A percentile compares a stretch with the other conserved stretches of the same genome.
These are phyloP conservation scores for Platichthys stellatus DNA, from an alignment of 2,113 vertebrate genomes.

Conservation along the genomic window DNA sequence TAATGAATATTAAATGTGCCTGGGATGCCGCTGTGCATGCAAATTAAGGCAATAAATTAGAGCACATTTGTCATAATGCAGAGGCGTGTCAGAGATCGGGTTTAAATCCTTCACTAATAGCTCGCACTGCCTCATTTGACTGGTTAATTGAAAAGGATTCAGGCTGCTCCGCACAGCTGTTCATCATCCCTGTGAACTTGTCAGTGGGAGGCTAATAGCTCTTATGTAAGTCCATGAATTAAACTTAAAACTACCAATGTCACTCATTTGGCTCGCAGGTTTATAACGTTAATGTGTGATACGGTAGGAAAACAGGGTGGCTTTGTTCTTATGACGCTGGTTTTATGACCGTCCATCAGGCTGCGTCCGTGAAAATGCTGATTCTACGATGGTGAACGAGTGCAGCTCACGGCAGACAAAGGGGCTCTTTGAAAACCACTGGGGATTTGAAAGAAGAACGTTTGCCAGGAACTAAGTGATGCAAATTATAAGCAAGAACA, in stretches of 20 bases:
- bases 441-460: conserved; percentile 18
- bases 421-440: conserved; percentile 32
- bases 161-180: conserved; percentile 12
- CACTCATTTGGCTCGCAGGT: conserved; percentile 38
- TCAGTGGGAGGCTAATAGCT: conserved; percentile 41
- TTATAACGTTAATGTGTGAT: conserved; percentile 20
- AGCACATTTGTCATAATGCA: conserved; percentile 9
- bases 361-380: conserved; percentile 55
- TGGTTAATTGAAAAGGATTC: conserved; percentile 45
- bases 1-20: not conserved
- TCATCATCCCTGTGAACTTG: conserved; percentile 56
- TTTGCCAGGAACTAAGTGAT: not conserved
- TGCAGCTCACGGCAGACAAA: conserved; percentile 33
- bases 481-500: conserved; percentile 2
- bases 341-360: conserved; percentile 31
- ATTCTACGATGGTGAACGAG: conserved; percentile 34
- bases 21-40: conserved; percentile 1
- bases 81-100: conserved; percentile 19
- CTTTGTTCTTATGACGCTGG: conserved; percentile 36
- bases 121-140: conserved; percentile 36
- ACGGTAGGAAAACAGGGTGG: conserved; percentile 21
- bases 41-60: conserved; percentile 18
- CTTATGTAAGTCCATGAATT: conserved; percentile 44
- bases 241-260: conserved; percentile 27
- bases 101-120: conserved; percentile 40